Conservation (phyloP, 2,797 vertebrate genomes). For the Oreochromis grahami region DNA sequence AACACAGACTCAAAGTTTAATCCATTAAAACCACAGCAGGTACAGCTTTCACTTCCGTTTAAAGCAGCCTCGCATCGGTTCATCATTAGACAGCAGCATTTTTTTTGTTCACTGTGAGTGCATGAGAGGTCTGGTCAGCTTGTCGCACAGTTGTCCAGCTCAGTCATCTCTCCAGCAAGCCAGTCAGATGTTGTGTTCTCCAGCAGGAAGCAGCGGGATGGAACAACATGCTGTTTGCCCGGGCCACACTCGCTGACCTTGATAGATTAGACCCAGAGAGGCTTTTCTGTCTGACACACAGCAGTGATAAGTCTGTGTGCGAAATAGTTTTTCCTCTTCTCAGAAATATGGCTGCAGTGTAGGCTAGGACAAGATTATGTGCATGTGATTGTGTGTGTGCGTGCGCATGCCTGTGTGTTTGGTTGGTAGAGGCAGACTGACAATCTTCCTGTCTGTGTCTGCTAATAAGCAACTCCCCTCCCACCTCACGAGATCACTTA, state of each 20-base stretch:
- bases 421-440: too few relatives aligned
- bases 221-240: conserved; percentile 70
- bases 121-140: not conserved
- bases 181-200: conserved; percentile 36
- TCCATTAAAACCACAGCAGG: not conserved
- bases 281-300: conserved; percentile 71
- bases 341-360: conserved; percentile 51
- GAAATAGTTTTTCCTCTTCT: conserved; percentile 63
- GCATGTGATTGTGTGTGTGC: conserved; percentile 3
- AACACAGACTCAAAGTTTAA: not conserved
- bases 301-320: conserved; percentile 68
- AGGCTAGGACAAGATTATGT: conserved; percentile 35
- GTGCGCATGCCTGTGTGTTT: not conserved
- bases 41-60: not conserved
- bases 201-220: conserved; percentile 54
- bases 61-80: not conserved
- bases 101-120: not conserved
- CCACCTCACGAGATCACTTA: conserved; percentile 21
- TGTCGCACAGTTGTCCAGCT: not conserved
- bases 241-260: conserved; percentile 78
- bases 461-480: conserved; percentile 36
- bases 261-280: conserved; percentile 74
- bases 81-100: not conserved
- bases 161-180: not conserved
- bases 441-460: conserved; percentile 36